These are phyloP conservation scores for Zeus faber DNA, from an alignment of 2,113 vertebrate species.

Conservation along the genomic window DNA sequence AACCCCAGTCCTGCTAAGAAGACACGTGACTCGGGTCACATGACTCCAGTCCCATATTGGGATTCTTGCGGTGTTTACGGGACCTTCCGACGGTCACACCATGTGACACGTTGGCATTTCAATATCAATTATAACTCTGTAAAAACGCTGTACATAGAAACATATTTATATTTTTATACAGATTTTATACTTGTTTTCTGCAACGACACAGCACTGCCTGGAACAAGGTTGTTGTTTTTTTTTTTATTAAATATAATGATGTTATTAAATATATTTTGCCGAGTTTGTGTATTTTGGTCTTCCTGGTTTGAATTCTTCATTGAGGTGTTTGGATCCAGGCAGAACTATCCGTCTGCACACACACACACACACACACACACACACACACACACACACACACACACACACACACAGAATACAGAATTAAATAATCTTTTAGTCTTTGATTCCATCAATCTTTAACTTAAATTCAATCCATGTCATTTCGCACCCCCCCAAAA, in stretches of 20 bases:
- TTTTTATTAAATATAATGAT: neutral
- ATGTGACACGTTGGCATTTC: neutral
- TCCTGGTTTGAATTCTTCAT: neutral
- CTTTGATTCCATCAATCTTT: no score
- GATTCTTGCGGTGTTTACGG: slow-evolving; percentile 35
- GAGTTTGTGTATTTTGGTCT: neutral
- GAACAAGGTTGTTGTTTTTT: slow-evolving; percentile 10
- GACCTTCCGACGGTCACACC: neutral
- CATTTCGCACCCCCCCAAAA: no score
- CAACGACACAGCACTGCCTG: slow-evolving; percentile 22
- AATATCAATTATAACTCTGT: slow-evolving; percentile 48
- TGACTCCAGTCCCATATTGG: slow-evolving; percentile 67
- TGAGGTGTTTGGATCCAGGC: neutral
- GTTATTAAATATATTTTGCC: neutral
- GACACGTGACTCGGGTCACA: no score
- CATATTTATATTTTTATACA: slow-evolving; percentile 40
- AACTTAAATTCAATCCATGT: no score
- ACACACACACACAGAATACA: no score
- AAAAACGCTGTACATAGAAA: slow-evolving; percentile 45
- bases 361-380: no score
- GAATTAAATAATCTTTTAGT: no score
- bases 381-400: no score
- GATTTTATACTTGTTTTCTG: slow-evolving; percentile 35
- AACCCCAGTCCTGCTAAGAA: no score
- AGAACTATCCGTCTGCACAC: no score